Evolutionary conservation across 2,797 vertebrate species (phyloP).

Genomic region (Danio albolineatus): DNA sequence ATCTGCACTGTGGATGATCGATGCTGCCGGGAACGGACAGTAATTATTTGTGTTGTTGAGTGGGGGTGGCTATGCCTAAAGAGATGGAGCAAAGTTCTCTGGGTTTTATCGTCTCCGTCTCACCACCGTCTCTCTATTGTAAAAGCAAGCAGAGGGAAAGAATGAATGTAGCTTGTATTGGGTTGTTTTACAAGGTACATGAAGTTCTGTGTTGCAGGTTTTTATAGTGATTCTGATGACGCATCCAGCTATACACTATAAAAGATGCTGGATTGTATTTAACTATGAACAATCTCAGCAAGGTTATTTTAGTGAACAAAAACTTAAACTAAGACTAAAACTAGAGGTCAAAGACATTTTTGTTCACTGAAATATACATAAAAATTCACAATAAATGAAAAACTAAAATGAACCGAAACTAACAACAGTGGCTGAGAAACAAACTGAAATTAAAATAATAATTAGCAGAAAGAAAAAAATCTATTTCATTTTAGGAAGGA

Average conservation of each 20-base stretch:
- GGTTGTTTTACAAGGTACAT: constrained; percentile 14
- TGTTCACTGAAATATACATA: too few species aligned
- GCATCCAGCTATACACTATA: background rate
- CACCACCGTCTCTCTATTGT: constrained; percentile 37
- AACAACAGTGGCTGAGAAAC: too few species aligned
- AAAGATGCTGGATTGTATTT: too few species aligned
- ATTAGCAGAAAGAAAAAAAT: too few species aligned
- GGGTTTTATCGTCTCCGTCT: constrained; percentile 38
- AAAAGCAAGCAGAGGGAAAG: constrained; percentile 23
- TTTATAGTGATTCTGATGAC: constrained; percentile 15
- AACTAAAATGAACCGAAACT: too few species aligned
- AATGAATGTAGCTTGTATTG: constrained; percentile 46
- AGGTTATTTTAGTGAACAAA: too few species aligned
- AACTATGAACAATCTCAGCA: too few species aligned
- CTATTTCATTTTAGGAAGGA: too few species aligned
- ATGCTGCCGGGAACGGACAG: constrained; percentile 68
- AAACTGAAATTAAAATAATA: too few species aligned
- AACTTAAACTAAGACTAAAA: too few species aligned
- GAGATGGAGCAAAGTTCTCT: constrained; percentile 57
- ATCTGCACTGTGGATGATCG: constrained; percentile 80
- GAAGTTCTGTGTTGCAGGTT: background rate
- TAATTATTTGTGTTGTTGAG: constrained; percentile 70
- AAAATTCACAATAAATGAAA: too few species aligned
- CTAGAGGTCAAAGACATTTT: too few species aligned
- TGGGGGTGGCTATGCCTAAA: constrained; percentile 60